phyloP scores from a whole-genome alignment of 1,140 invertebrate genomes.

The Bombus superbus region DNA sequence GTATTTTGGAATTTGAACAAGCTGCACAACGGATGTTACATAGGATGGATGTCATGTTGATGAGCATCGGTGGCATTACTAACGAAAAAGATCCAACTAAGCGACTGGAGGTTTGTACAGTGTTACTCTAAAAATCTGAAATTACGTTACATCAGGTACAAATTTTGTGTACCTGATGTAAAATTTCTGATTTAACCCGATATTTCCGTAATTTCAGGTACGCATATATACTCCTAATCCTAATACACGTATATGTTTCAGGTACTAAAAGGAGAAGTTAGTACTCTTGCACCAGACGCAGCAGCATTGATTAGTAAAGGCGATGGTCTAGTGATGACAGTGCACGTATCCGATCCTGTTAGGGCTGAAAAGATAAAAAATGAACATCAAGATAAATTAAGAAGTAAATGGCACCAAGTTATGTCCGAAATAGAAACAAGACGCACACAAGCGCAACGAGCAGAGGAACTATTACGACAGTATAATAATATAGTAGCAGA shows the following conservation, averaged over 20 bases:
- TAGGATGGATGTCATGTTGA: conserved; percentile 87
- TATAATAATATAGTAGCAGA: conserved; percentile 80
- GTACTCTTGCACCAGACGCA: conserved; percentile 89
- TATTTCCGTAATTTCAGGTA: conserved; percentile 78
- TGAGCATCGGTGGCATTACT: conserved; percentile 86
- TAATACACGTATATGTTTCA: conserved; percentile 68
- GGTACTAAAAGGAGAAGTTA: conserved; percentile 86
- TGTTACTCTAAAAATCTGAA: background rate
- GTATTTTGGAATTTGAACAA: conserved; percentile 84
- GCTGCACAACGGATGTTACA: conserved; percentile 86
- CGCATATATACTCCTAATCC: background rate
- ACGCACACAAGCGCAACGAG: conserved; percentile 83
- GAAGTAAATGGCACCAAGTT: conserved; percentile 87
- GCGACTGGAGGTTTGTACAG: conserved; percentile 84
- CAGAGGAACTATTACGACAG: conserved; percentile 84
- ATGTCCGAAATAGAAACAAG: conserved; percentile 87
- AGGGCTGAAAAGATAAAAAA: conserved; percentile 84
- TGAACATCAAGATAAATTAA: conserved; percentile 85
- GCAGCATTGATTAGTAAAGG: conserved; percentile 91
- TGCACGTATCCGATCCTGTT: conserved; percentile 84
- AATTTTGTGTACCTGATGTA: background rate
- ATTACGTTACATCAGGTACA: background rate
- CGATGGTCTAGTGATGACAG: conserved; percentile 88
- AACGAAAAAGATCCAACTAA: conserved; percentile 87
- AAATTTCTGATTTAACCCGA: background rate